Evolutionary conservation across 2,113 vertebrate genomes (phyloP).

Genomic region (Ranitomeya variabilis): DNA sequence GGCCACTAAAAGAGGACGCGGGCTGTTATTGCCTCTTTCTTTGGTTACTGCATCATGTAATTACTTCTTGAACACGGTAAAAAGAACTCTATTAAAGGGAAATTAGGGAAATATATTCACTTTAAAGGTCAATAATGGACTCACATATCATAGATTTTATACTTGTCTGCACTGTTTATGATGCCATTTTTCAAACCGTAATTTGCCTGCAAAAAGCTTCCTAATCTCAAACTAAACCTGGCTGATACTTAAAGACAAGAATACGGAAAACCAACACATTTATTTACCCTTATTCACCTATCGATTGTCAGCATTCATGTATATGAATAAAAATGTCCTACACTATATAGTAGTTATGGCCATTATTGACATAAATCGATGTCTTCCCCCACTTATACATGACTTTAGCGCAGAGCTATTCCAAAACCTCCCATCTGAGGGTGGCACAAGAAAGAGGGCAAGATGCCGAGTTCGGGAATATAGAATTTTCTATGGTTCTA

Average conservation of each 20-base stretch:
- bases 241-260: background rate
- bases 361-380: background rate
- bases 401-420: background rate
- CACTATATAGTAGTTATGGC: background rate
- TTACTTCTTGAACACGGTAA: slow-evolving; percentile 74
- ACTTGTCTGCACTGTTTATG: background rate
- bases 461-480: background rate
- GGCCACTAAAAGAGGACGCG: slow-evolving; percentile 74
- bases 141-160: slow-evolving; percentile 69
- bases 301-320: background rate
- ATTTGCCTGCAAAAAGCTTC: background rate
- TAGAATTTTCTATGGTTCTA: background rate
- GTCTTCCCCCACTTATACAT: background rate
- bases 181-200: background rate
- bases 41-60: slow-evolving; percentile 74
- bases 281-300: background rate
- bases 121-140: slow-evolving; percentile 72
- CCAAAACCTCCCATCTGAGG: background rate
- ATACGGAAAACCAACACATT: background rate
- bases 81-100: slow-evolving; percentile 75
- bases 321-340: background rate
- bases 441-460: background rate
- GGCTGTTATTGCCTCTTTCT: slow-evolving; percentile 71
- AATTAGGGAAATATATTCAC: slow-evolving; percentile 71
- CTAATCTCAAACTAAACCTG: background rate